Base-by-base conservation (phyloP, 2,888 invertebrate species). In the Drosophila subsilvestris region DNA sequence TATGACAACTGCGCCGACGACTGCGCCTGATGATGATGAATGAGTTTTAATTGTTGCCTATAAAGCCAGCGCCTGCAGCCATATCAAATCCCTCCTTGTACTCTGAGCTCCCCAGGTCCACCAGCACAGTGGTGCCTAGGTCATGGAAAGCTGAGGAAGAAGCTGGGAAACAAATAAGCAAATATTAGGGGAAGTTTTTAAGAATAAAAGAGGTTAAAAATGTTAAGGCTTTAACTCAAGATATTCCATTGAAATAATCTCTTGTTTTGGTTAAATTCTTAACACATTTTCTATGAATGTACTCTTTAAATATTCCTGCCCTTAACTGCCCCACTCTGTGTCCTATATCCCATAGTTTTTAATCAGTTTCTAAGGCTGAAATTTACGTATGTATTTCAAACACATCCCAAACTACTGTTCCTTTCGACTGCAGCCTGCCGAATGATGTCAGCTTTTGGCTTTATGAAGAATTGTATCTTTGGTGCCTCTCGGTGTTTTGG, bases 11-110 rank as follows among this genome's bases (percentile, higher is more conserved):
- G 59, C 60, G 37, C 37, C 37, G 57, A 58, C 63, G 68, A 67
- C 74, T 60, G 68, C 68, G 58, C 55, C 76, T 74, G 86, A 81
- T 75, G 84, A 85, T 86, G 85, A 86, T 89, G 89, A 86, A 86
- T 86, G 85, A 78, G 88, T 75, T 89, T 86, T 89, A 86, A 89
- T 89, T 86, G 89, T 86, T 89, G 78, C 78, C 89, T 89, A 89
- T 82, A 87, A 87, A 83, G 59, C 68, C 71, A 61, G 61, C 55
- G 77, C 73, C 87, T 74, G 82, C 67, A 63, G 69, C 70, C 62
- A 62, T 20, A 59, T 44, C 49, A 17, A 51, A 47, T 75, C 65
- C 44, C 14, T 71, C 74, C 74, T 71, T 58, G 59, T 70, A 29
- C 51, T 63, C 29, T 32, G 37, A 37, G 25, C 25, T 25, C 5